Evolutionary conservation across 2,113 vertebrate species (phyloP).

Genomic region (Lophius piscatorius): DNA sequence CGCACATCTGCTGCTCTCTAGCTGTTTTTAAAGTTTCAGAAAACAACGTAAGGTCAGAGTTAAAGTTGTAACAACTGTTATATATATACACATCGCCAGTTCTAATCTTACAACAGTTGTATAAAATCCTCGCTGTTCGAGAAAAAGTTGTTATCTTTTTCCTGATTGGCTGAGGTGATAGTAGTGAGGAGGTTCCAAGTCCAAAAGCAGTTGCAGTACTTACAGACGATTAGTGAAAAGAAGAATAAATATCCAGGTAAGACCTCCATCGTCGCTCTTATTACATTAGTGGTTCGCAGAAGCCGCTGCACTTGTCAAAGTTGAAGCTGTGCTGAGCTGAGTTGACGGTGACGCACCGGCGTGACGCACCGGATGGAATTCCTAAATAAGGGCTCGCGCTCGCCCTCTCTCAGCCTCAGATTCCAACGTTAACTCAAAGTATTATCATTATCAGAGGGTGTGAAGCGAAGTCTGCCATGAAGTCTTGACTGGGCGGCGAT

Average conservation of each 20-base stretch:
- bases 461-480: not conserved
- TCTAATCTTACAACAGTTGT: not conserved
- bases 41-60: not conserved
- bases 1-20: not conserved
- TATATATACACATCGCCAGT: not conserved
- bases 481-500: not conserved
- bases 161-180: not conserved
- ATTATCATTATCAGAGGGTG: not conserved
- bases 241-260: conserved; percentile 32
- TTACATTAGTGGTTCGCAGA: conserved; percentile 31
- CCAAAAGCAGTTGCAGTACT: conserved; percentile 28
- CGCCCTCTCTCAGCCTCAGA: conserved; percentile 10
- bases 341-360: conserved; percentile 24
- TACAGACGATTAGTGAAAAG: conserved; percentile 38
- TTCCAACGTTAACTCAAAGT: conserved; percentile 6
- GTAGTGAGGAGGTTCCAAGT: not conserved
- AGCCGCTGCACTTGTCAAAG: conserved; percentile 47
- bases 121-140: not conserved
- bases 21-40: not conserved
- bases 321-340: not conserved
- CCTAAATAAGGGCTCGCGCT: conserved; percentile 40
- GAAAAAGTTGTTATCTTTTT: not conserved
- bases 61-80: not conserved
- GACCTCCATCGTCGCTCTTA: conserved; percentile 58
- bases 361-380: conserved; percentile 34